Evolutionary conservation across 2,797 vertebrate genomes (phyloP), one percentile per base, ranked within the genome.

Genomic region (Malurus leucopterus): DNA sequence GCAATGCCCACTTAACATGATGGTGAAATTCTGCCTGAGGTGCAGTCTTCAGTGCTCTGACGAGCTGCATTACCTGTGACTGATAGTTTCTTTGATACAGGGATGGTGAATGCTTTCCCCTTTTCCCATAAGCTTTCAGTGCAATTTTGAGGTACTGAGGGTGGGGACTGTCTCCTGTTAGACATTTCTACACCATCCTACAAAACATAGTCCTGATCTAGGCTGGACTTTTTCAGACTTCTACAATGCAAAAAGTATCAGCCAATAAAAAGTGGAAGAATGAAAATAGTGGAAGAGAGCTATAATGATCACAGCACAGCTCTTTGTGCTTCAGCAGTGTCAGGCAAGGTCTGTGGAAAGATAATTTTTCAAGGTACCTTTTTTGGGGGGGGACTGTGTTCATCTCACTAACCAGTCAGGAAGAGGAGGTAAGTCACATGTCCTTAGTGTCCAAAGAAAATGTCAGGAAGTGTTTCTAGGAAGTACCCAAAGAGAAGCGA

Each of bases 191-290:
- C 30, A 53, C 6, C 23, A 36, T 46, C 9, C 29, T 73, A 30
- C 9, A 78, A 64, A 87, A 64, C 13, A 36, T 15, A 40, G 3
- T 36, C 27, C 9, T 0, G 0, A 15, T 20, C 18, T 29, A 65
- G 44, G 15, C 30, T 80, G 67, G 32, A 40, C 5, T 13, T 77
- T 40, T 65, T 26, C n/a, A 36, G 47, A 23, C 29, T 74, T 5
- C 22, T 61, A 4, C 9, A n/a, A 36, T n/a, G 13, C 21, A 73
- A 79, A 73, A n/a, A 70, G 17, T 23, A 71, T 13, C 34, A 69
- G 13, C 27, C 38, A 69, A 44, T n/a, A n/a, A 69, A 78, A 55
- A 30, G 9, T 11, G 11, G 8, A 54, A n/a, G 22, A 51, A 61
- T 4, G 5, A 21, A 65, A 40, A 19, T 5, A 77, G 20, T 72